Evolutionary conservation across 2,113 vertebrate species (phyloP), one percentile per base, ranked within the genome.

Genomic region (Cacatua alba): DNA sequence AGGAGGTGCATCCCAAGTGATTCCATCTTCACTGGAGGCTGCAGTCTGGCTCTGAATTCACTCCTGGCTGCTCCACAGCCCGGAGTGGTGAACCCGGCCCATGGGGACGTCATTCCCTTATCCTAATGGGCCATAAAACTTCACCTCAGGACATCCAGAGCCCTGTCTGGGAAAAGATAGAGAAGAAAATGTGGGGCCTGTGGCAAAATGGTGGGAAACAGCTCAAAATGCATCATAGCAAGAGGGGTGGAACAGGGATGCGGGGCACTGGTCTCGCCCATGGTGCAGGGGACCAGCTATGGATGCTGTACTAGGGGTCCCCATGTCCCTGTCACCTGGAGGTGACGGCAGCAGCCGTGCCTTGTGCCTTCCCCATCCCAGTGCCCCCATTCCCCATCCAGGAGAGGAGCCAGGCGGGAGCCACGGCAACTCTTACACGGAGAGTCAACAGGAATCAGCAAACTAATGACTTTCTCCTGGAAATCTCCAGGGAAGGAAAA

Each of bases 341-440:
- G 23, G 48, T 9, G 23, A 44, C 12, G 6, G 71, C 86, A 60
- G 75, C 62, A 8, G 79, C 89, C 0, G 4, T 55, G 88, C 55
- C 35, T 60, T 5, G 24, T 2, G 12, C 57, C 26, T 39, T 86
- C 41, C 75, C 74, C 20, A 0, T 31, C 7, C 46, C 72, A 31
- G n/a, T 10, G 0, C 71, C 57, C 16, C 1, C 3, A 2, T 13
- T 87, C 92, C 16, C 88, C 48, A 9, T 55, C 17, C 86, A 13
- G 90, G 17, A 60, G 71, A 96, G 90, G 70, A 43, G 79, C 57
- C 33, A 23, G 57, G 52, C 0, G 1, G 88, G 92, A 90, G 68
- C 86, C 91, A 70, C 81, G 95, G 92, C 88, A 95, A 91, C 75
- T 49, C 91, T 49, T 8, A 93, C 88, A 94, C 88, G 88, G n/a